Evolutionary conservation across 2,113 vertebrate species (phyloP), one percentile per base, ranked within the genome.

Genomic region (Corvus moneduloides): DNA sequence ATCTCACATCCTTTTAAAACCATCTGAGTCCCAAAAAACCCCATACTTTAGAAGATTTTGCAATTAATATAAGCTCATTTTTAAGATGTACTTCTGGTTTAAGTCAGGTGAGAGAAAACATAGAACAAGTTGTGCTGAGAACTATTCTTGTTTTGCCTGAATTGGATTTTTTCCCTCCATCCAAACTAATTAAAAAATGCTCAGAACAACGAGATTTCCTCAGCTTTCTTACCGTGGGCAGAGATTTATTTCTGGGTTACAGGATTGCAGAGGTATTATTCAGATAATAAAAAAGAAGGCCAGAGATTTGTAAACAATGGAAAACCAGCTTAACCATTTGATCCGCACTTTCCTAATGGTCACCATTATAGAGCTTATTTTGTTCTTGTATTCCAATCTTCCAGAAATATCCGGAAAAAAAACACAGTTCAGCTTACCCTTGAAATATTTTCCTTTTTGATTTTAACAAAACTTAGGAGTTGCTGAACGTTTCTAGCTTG

Each of bases 121-220:
- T 10, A 59, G 9, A 33, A 27, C 33, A 80, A 84, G 30, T 76
- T 85, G 28, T 33, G 76, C 30, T 79, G 58, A 80, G 67, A 91
- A 73, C 30, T 59, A 7, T 12, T 79, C 77, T 71, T 61, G 30
- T 63, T 78, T 89, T 91, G 56, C 72, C 51, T 49, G 33, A 67
- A 58, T 41, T 58, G 21, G 27, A 32, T 81, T 69, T 66, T 37
- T 79, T 30, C 33, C 26, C 33, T 58, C 24, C 28, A 62, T 54
- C 61, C 32, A 79, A 89, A 73, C 39, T 66, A 89, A 92, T 89
- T 87, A 68, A 68, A 88, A 93, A 73, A 22, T 30, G 32, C 28
- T 92, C 83, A 87, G 33, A 86, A 89, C 72, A 91, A 79, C 67
- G 51, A 80, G 58, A 91, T 93, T 96, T 92, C 35, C 62, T 87